Evolutionary conservation across 2,113 vertebrate genomes (phyloP).

Genomic region (Seriola rivoliana): DNA sequence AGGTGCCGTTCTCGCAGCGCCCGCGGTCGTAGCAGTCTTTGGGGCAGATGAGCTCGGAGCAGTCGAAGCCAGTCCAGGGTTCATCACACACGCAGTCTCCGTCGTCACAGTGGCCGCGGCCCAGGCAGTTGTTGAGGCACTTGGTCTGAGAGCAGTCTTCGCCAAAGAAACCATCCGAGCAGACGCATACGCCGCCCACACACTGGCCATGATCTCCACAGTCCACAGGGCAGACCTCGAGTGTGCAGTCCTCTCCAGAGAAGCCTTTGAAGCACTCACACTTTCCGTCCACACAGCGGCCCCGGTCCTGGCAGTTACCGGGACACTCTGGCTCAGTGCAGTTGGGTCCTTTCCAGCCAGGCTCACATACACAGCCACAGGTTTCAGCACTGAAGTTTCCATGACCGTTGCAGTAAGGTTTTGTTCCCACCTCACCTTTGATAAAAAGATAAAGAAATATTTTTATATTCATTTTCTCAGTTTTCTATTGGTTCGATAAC

Average conservation of each 20-base stretch:
- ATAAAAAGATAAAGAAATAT: slow-evolving; percentile 16
- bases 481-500: not conserved
- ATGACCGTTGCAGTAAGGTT: slow-evolving; percentile 89
- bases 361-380: slow-evolving; percentile 87
- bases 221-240: slow-evolving; percentile 82
- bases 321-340: slow-evolving; percentile 90
- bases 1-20: slow-evolving; percentile 86
- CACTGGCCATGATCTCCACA: slow-evolving; percentile 87
- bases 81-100: slow-evolving; percentile 88
- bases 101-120: slow-evolving; percentile 86
- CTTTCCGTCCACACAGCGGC: slow-evolving; percentile 88
- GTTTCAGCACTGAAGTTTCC: slow-evolving; percentile 91
- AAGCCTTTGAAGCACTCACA: slow-evolving; percentile 93
- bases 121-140: slow-evolving; percentile 88
- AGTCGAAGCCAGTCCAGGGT: slow-evolving; percentile 89
- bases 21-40: slow-evolving; percentile 88
- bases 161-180: slow-evolving; percentile 85
- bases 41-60: slow-evolving; percentile 88
- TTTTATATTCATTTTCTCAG: not conserved
- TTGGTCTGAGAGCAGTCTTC: slow-evolving; percentile 89
- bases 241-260: slow-evolving; percentile 85
- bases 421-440: slow-evolving; percentile 88
- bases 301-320: slow-evolving; percentile 87
- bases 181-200: slow-evolving; percentile 85
- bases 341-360: slow-evolving; percentile 89